Evolutionary conservation across 2,888 invertebrate genomes (phyloP), one percentile per base, ranked within the genome.

Genomic region (Nomada ferruginata): DNA sequence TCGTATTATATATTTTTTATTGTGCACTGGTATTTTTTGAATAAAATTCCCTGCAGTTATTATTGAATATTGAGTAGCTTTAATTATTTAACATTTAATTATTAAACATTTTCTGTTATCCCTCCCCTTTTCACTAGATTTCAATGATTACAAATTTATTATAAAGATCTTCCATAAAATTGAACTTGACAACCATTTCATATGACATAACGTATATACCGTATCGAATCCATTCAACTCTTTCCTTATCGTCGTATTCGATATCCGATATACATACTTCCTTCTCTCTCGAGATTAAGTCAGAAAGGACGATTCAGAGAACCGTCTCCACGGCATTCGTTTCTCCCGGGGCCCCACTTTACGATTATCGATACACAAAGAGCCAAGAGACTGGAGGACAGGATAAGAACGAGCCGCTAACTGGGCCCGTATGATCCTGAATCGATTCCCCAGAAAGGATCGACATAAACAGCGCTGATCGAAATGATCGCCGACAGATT

Each of bases 401-500:
- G 69, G 66, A 77, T 68, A 76, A 59, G 23, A 64, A 78, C 60
- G 63, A 66, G n/a, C 70, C 36, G 63, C 75, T 66, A 78, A 86
- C 79, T 76, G 68, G 42, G 13, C 55, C 77, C 57, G 66, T 52
- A 82, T 47, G 72, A 73, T 57, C 60, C 29, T 23, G 18, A 59
- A 15, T 15, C 53, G 72, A 72, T 75, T 59, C 69, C 20, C 15
- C 74, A 7, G 20, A 47, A 47, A 72, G 73, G 69, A 79, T 87
- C 69, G 74, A 77, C 72, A 72, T 81, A 83, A 87, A 83, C 66
- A 78, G 44, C 53, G 57, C 11, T 60, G 82, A 83, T 72, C 77
- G 76, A 53, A 65, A 84, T 66, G 76, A 83, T 83, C 71, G 57
- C 66, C 64, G 64, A 69, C 68, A 60, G 50, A 81, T 84, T 79